A percentile compares a stretch with the other conserved stretches of the same genome.
Conservation (phyloP, 2,113 vertebrate genomes). For the Zapus hudsonius region DNA sequence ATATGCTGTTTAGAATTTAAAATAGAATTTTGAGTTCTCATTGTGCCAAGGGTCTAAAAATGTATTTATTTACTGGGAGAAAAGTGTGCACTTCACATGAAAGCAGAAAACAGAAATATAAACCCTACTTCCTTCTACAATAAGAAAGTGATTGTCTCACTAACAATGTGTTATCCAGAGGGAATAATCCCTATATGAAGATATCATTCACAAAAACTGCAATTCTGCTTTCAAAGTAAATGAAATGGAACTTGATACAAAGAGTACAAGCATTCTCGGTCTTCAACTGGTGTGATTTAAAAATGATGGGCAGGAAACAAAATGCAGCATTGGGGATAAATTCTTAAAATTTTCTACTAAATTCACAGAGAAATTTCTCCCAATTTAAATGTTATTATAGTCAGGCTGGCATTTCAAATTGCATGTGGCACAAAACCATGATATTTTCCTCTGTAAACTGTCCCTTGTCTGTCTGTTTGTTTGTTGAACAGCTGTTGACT, state of each 20-base stretch:
- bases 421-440: constrained; percentile 16
- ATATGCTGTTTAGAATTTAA: not conserved
- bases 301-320: constrained; percentile 45
- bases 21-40: not conserved
- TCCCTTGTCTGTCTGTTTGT: constrained; percentile 48
- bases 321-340: not conserved
- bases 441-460: constrained; percentile 36
- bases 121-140: not conserved
- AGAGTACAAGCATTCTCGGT: constrained; percentile 5
- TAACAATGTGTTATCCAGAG: not conserved
- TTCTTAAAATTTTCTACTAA: constrained; percentile 5
- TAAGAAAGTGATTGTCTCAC: constrained; percentile 38
- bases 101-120: constrained; percentile 35
- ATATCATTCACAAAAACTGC: not conserved
- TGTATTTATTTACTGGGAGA: constrained; percentile 59
- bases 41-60: constrained; percentile 61
- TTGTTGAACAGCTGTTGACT: constrained; percentile 66
- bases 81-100: constrained; percentile 53
- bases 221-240: constrained; percentile 59
- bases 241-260: not conserved
- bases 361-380: not conserved
- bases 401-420: constrained; percentile 25
- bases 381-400: constrained; percentile 51
- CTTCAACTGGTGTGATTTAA: not conserved
- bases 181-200: rapidly evolving